Evolutionary conservation across 2,113 vertebrate genomes (phyloP).

Genomic region (Polypterus senegalus): DNA sequence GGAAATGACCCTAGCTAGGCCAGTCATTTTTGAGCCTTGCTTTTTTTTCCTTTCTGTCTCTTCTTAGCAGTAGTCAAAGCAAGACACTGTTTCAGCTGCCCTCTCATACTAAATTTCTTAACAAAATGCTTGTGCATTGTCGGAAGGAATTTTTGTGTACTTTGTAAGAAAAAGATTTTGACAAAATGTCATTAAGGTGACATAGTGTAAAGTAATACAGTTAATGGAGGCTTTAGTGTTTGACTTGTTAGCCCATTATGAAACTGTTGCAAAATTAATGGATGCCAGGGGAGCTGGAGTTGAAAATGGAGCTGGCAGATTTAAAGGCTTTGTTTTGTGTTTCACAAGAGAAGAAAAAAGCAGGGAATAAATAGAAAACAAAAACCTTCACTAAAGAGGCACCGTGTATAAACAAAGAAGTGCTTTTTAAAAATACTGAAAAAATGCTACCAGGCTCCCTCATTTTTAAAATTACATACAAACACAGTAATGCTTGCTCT

Average conservation of each 20-base stretch:
- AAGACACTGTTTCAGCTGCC: constrained; percentile 31
- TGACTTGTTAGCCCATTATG: constrained; percentile 77
- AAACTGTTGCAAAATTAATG: constrained; percentile 73
- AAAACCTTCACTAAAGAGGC: not conserved
- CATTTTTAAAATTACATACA: no score
- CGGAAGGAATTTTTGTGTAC: constrained; percentile 50
- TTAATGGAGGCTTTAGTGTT: constrained; percentile 60
- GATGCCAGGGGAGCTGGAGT: constrained; percentile 60
- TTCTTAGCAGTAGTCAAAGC: constrained; percentile 26
- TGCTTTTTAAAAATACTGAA: no score
- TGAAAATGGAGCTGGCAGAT: constrained; percentile 59
- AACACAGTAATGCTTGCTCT: no score
- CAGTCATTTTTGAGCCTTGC: constrained; percentile 31
- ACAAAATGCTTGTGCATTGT: constrained; percentile 51
- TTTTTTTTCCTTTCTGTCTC: constrained; percentile 4
- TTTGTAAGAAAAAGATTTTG: constrained; percentile 59
- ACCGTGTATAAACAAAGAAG: no score
- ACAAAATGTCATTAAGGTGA: constrained; percentile 72
- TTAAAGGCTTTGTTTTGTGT: constrained; percentile 65
- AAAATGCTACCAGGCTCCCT: no score
- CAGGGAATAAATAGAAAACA: constrained; percentile 24
- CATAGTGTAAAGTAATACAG: constrained; percentile 64
- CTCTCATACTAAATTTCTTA: constrained; percentile 40
- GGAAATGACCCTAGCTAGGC: constrained; percentile 42
- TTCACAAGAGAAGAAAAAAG: constrained; percentile 59